These are phyloP conservation scores for Linnaemya tessellans DNA, from an alignment of 2,888 invertebrate genomes.

Conservation along the genomic window DNA sequence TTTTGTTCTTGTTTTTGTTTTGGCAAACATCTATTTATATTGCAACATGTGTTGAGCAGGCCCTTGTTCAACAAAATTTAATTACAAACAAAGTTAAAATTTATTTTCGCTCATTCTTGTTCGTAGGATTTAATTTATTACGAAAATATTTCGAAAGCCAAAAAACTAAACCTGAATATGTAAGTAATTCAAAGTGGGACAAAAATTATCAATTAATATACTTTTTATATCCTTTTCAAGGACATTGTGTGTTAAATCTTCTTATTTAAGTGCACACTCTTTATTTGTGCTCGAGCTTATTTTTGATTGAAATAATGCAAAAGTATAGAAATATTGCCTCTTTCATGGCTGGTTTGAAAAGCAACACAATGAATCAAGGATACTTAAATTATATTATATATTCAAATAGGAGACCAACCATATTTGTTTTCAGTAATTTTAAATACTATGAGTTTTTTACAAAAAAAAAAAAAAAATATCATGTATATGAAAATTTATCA, in stretches of 20 bases:
- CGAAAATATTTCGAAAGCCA: conserved; percentile 9
- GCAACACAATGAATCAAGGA: no score
- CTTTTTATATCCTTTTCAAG: not conserved
- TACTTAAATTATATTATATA: no score
- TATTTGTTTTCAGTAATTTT: no score
- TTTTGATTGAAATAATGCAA: no score
- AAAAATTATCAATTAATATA: conserved; percentile 28
- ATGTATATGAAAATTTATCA: no score
- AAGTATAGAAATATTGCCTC: no score
- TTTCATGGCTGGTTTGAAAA: no score
- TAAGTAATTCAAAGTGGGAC: not conserved
- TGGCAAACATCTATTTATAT: conserved; percentile 62
- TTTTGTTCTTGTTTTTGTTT: conserved; percentile 7
- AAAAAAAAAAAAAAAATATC: no score
- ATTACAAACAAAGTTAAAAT: conserved; percentile 49
- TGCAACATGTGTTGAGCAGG: conserved; percentile 58
- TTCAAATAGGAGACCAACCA: no score
- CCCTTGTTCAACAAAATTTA: conserved; percentile 50
- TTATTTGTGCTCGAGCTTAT: no score
- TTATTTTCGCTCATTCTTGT: not conserved
- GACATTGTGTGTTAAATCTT: not conserved
- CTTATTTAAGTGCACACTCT: not conserved
- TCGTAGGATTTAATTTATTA: conserved; percentile 17
- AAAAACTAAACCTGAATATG: not conserved
- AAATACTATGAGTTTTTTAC: no score